phyloP scores from a whole-genome alignment of 2,888 invertebrate genomes.

The Acronicta leporina region DNA sequence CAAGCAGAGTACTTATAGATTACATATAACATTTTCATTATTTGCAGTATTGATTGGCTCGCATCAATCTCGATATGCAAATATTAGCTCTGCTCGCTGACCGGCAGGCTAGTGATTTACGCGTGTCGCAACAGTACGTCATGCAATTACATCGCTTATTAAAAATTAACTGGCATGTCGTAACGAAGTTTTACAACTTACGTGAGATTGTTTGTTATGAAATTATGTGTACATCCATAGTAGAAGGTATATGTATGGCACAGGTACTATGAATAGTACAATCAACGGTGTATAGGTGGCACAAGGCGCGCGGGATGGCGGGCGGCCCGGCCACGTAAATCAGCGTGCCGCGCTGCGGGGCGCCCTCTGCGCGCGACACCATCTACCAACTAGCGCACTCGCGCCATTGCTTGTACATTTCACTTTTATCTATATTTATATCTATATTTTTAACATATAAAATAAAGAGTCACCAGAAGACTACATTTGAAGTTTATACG shows the following conservation, averaged over 20 bases:
- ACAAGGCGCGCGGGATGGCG: conserved; percentile 17
- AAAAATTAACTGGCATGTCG: conserved; percentile 76
- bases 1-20: conserved; percentile 78
- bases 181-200: conserved; percentile 43
- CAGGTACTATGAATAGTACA: conserved; percentile 5
- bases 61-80: conserved; percentile 88
- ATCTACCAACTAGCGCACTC: conserved; percentile 30
- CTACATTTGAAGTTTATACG: neutral
- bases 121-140: conserved; percentile 80
- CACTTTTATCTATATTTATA: conserved; percentile 5
- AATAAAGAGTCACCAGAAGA: conserved; percentile 1
- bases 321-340: conserved; percentile 62
- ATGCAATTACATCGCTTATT: conserved; percentile 87
- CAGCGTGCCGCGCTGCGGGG: conserved; percentile 60
- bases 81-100: conserved; percentile 84
- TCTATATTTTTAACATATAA: neutral
- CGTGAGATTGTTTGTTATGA: conserved; percentile 36
- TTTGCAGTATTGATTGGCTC: conserved; percentile 88
- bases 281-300: conserved; percentile 4
- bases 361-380: conserved; percentile 60
- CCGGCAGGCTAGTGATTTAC: conserved; percentile 79
- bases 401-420: conserved; percentile 19
- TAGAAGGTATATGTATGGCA: conserved; percentile 18
- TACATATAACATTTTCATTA: conserved; percentile 84
- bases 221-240: conserved; percentile 18